A percentile compares a stretch with the other conserved stretches of the same genome.
These are phyloP conservation scores for Galerucella pusilla DNA, from an alignment of 2,888 invertebrate species.

Conservation along the genomic window DNA sequence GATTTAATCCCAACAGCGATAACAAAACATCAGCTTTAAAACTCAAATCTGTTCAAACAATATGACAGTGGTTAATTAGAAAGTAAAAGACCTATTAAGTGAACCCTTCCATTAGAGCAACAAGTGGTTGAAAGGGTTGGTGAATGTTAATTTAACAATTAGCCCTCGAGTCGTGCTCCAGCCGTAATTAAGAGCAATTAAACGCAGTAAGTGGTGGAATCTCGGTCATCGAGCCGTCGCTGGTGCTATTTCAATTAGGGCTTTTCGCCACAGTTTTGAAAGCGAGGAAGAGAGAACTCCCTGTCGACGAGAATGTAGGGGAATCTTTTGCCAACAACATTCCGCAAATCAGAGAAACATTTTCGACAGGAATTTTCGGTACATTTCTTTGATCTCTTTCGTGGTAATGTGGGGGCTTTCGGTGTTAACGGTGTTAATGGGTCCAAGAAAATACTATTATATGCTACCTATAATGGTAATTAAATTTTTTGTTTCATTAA, in stretches of 20 bases:
- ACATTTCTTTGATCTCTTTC: conserved; percentile 34
- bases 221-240: conserved; percentile 43
- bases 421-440: neutral
- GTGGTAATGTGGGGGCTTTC: conserved; percentile 18
- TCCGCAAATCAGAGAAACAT: conserved; percentile 37
- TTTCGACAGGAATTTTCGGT: conserved; percentile 36
- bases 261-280: conserved; percentile 40
- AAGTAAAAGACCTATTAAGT: conserved; percentile 50
- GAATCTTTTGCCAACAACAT: conserved; percentile 41
- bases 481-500: neutral
- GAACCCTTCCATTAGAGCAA: conserved; percentile 56
- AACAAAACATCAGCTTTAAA: conserved; percentile 45
- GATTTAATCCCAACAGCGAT: conserved; percentile 40
- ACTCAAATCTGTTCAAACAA: conserved; percentile 53
- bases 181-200: conserved; percentile 59
- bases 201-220: conserved; percentile 50
- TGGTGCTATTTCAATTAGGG: conserved; percentile 45
- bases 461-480: neutral
- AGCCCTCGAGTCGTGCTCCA: conserved; percentile 53
- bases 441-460: neutral
- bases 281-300: conserved; percentile 19
- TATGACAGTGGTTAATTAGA: conserved; percentile 57
- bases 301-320: conserved; percentile 36
- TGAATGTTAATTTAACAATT: conserved; percentile 59
- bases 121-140: conserved; percentile 58